phyloP scores from a whole-genome alignment of 2,888 invertebrate species.

The Clepsis dumicolana region DNA sequence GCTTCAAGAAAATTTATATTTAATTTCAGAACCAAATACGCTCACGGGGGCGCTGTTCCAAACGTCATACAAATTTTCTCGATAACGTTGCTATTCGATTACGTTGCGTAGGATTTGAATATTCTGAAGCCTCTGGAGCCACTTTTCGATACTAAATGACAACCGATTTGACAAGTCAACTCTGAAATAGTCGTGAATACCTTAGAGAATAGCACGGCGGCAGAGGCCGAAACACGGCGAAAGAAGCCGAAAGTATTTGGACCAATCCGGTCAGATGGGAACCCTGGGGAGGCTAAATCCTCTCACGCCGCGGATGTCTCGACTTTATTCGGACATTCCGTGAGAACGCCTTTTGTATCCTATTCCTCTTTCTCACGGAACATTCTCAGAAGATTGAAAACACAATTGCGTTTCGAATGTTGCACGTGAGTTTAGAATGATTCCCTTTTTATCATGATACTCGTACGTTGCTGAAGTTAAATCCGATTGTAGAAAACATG shows the following conservation, averaged over 20 bases:
- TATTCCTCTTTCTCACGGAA: slow-evolving; percentile 32
- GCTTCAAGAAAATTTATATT: too few species aligned
- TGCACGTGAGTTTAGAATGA: slow-evolving; percentile 32
- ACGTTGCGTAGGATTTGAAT: too few species aligned
- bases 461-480: neutral
- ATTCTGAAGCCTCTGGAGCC: too few species aligned
- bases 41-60: too few species aligned
- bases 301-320: slow-evolving; percentile 25
- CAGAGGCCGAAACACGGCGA: too few species aligned
- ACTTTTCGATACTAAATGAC: too few species aligned
- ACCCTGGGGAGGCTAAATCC: slow-evolving; percentile 25
- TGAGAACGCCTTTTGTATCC: slow-evolving; percentile 43
- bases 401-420: slow-evolving; percentile 39
- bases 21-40: too few species aligned
- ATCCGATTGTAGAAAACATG: neutral
- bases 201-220: too few species aligned
- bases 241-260: neutral
- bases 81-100: too few species aligned
- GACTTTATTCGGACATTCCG: slow-evolving; percentile 47
- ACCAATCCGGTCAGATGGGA: neutral
- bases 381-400: slow-evolving; percentile 40
- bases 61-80: too few species aligned
- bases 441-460: neutral
- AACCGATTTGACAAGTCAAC: too few species aligned
- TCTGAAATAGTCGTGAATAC: too few species aligned